A percentile compares a stretch with the other conserved stretches of the same genome.
Evolutionary conservation across 1,140 invertebrate genomes (phyloP).

Genomic region (Zeugodacus cucurbitae): DNA sequence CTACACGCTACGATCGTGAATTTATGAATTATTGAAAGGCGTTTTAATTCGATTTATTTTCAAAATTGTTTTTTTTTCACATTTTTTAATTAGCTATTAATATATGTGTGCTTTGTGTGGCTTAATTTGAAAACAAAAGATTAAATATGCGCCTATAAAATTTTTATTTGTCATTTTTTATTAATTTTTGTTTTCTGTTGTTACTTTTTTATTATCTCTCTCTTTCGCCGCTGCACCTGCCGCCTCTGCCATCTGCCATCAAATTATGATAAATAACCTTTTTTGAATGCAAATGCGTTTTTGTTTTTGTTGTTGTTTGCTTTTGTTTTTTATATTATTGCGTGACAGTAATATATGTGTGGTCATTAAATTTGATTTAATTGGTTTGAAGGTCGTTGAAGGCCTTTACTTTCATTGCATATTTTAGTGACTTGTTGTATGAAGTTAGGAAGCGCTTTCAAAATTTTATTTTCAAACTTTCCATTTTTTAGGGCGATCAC

Average conservation of each 20-base stretch:
- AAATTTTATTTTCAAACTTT: too few species aligned
- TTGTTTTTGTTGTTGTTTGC: not conserved
- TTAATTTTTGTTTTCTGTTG: not conserved
- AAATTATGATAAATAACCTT: not conserved
- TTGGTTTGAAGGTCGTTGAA: not conserved
- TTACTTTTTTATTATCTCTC: not conserved
- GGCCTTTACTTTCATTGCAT: not conserved
- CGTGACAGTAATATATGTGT: not conserved
- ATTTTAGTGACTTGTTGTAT: not conserved
- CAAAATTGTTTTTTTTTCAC: not conserved
- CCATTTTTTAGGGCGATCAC: too few species aligned
- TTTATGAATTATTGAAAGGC: not conserved
- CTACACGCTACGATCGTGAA: not conserved
- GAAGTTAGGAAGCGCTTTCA: too few species aligned
- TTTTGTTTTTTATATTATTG: not conserved
- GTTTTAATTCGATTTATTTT: constrained; percentile 1
- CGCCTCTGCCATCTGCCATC: not conserved
- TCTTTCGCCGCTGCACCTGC: not conserved
- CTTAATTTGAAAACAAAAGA: not conserved
- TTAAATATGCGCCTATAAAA: not conserved
- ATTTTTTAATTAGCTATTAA: too few species aligned
- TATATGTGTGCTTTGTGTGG: not conserved
- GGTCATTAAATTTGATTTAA: not conserved
- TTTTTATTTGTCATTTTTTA: not conserved
- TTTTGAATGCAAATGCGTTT: not conserved